These are phyloP conservation scores for Petrocephalus microphthalmus DNA, from an alignment of 2,113 vertebrate species.

Conservation along the genomic window DNA sequence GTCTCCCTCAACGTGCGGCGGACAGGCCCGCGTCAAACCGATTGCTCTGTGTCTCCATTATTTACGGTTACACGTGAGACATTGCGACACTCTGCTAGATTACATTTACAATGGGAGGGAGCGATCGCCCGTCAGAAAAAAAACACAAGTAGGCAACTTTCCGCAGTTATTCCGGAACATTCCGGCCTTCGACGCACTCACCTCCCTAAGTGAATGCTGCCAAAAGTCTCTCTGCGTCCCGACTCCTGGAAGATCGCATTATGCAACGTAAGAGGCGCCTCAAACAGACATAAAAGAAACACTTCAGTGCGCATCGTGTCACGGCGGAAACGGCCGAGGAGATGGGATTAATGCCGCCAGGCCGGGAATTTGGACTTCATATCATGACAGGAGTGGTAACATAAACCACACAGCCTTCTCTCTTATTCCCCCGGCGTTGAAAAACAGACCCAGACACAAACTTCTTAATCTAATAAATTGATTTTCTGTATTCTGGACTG, in stretches of 20 bases:
- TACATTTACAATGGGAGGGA: slow-evolving; percentile 2
- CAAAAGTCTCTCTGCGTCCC: slow-evolving; percentile 10
- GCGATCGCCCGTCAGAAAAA: background rate
- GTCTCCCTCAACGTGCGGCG: background rate
- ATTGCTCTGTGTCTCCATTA: background rate
- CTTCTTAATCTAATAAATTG: slow-evolving; percentile 72
- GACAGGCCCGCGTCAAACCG: background rate
- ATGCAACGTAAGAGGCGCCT: slow-evolving; percentile 18
- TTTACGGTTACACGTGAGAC: background rate
- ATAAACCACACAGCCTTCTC: slow-evolving; percentile 38
- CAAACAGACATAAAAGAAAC: slow-evolving; percentile 48
- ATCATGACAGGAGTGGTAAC: slow-evolving; percentile 54
- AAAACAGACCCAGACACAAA: slow-evolving; percentile 57
- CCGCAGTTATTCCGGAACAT: background rate
- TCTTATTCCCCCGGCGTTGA: background rate
- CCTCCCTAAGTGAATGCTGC: background rate
- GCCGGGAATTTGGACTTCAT: slow-evolving; percentile 58
- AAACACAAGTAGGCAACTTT: slow-evolving; percentile 6
- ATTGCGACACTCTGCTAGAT: background rate
- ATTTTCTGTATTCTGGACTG: slow-evolving; percentile 69
- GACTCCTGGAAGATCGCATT: slow-evolving; percentile 15
- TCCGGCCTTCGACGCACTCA: background rate
- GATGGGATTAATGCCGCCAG: slow-evolving; percentile 64
- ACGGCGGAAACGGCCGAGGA: slow-evolving; percentile 37
- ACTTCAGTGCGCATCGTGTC: slow-evolving; percentile 31